Base-by-base conservation (phyloP, 2,113 vertebrate genomes). In the Trogon melanurus region DNA sequence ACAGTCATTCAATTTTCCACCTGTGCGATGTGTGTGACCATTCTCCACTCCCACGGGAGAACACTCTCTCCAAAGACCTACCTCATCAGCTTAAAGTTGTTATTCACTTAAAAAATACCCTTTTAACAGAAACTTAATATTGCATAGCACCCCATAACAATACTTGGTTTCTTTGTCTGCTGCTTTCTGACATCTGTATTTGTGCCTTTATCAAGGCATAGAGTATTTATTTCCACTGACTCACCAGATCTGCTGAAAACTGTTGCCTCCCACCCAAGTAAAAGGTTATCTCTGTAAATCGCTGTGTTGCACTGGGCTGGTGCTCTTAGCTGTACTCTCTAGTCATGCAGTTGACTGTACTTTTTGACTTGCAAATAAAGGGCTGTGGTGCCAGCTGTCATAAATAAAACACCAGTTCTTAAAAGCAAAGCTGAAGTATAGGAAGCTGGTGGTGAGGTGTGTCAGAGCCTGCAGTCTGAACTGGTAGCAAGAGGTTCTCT, bases 171-270 rank as follows among this genome's bases (percentile, higher is more conserved):
- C 65, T 64, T 81, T 90, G 89, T 65, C 90, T 62, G 76, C 60
- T 89, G 56, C 83, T 86, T 93, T 84, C 65, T 2, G 2, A 60
- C 86, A 80, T 78, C 83, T 93, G 67, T 82, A 78, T 93, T 91
- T 91, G 58, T 80, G 61, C 29, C 76, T 87, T 91, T 95, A 88
- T 84, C 69, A 56, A 81, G 73, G 23, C 83, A 18, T 4, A 32
- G n/a, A 57, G 45, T 75, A 57, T 85, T 88, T 86, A 53, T 90
- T 96, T 96, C 95, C 90, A 94, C 56, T 96, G 95, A 95, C 85
- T 96, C 93, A 96, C 65, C 75, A 85, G 72, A 56, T 80, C 79
- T 91, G 75, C 79, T 94, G 75, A 83, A 90, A 94, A 41, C 47
- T 53, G 25, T 75, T 92, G 69, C 85, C 64, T 86, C 64, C 61